These are phyloP conservation scores for Drosophila anomalipes DNA, from an alignment of 2,888 invertebrate genomes.

Conservation along the genomic window DNA sequence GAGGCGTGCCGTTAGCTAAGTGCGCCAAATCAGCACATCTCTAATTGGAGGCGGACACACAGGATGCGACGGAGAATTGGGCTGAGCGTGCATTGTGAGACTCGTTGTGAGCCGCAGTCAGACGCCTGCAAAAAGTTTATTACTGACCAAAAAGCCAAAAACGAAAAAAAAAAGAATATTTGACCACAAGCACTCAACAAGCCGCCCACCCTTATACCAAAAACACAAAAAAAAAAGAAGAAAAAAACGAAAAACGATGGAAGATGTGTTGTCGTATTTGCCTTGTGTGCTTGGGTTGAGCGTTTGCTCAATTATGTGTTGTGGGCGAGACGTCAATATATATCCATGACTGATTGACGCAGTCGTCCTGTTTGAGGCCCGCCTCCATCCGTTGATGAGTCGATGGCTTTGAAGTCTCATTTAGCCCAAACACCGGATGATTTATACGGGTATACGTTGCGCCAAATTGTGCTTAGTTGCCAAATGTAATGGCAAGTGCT, in stretches of 20 bases:
- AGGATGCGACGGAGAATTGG: slow-evolving; percentile 7
- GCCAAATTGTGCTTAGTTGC: slow-evolving; percentile 34
- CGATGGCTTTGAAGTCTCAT: slow-evolving; percentile 49
- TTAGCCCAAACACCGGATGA: slow-evolving; percentile 33
- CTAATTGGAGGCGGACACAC: slow-evolving; percentile 70
- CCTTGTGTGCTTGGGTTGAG: slow-evolving; percentile 24
- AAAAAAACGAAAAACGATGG: neutral
- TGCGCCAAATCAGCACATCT: slow-evolving; percentile 77
- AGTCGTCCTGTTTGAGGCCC: slow-evolving; percentile 1
- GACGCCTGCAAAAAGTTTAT: slow-evolving; percentile 51
- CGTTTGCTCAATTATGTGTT: slow-evolving; percentile 59
- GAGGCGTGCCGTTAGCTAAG: slow-evolving; percentile 71
- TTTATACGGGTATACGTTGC: slow-evolving; percentile 31
- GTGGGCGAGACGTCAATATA: slow-evolving; percentile 41
- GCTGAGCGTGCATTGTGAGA: slow-evolving; percentile 23
- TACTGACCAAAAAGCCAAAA: slow-evolving; percentile 30
- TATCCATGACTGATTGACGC: slow-evolving; percentile 19
- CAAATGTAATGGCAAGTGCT: slow-evolving; percentile 6
- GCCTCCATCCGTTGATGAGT: slow-evolving; percentile 36
- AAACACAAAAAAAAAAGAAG: neutral
- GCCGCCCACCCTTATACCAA: neutral
- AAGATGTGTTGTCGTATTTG: slow-evolving; percentile 22
- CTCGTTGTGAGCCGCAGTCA: slow-evolving; percentile 11
- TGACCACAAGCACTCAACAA: slow-evolving; percentile 19
- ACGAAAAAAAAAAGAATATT: slow-evolving; percentile 7